Percentiles rank a stretch among this genome's conserved stretches.
Conservation (phyloP, 2,797 vertebrate species). For the Nasua narica region DNA sequence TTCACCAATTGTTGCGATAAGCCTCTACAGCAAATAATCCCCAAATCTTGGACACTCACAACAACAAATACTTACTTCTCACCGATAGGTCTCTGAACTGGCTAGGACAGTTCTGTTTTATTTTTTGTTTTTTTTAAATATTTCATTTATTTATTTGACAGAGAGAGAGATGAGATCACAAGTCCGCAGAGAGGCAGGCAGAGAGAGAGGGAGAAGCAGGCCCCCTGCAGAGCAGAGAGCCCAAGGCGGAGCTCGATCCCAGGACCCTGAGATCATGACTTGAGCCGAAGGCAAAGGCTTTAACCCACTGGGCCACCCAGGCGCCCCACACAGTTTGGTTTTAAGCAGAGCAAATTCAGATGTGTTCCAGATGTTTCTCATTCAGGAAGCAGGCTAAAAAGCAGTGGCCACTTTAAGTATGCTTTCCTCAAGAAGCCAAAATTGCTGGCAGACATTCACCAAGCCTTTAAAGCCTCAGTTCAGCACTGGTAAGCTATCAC, state of each 20-base stretch:
- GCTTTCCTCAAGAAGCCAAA: neutral
- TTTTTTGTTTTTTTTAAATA: too few species aligned
- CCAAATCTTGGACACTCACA: neutral
- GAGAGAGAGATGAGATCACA: too few species aligned
- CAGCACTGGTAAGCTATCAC: neutral
- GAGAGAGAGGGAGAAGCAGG: too few species aligned
- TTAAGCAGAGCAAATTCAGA: neutral
- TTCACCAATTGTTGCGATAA: neutral
- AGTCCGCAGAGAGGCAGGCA: too few species aligned
- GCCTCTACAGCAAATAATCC: neutral
- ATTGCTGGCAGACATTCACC: neutral
- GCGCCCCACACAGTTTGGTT: too few species aligned
- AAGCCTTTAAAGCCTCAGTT: neutral
- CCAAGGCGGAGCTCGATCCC: too few species aligned
- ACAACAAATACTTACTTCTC: neutral
- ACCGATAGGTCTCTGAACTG: neutral
- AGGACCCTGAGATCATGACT: too few species aligned
- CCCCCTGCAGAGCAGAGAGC: too few species aligned
- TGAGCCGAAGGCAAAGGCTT: too few species aligned
- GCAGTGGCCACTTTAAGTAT: neutral
- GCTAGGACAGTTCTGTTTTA: too few species aligned
- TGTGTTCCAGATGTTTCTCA: neutral
- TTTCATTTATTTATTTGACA: too few species aligned
- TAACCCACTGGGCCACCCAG: too few species aligned
- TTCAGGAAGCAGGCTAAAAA: neutral